These are phyloP conservation scores for Lasioglossum calceatum DNA, from an alignment of 2,888 invertebrate species.

Conservation along the genomic window DNA sequence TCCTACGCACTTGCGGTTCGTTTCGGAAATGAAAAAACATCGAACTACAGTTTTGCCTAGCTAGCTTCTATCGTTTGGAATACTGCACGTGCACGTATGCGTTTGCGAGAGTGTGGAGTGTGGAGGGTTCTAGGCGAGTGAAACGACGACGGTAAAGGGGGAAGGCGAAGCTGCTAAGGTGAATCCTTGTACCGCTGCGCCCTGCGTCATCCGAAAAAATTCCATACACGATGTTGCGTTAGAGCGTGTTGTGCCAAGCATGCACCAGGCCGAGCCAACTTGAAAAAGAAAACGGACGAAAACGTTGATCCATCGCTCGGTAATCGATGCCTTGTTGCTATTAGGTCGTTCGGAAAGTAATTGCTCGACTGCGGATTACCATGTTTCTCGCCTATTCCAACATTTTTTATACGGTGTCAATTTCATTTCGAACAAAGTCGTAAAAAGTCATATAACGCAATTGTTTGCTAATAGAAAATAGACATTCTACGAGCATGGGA, in stretches of 20 bases:
- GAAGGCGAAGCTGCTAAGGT: constrained; percentile 73
- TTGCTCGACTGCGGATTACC: too few species aligned
- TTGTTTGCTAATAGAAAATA: too few species aligned
- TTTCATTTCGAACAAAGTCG: too few species aligned
- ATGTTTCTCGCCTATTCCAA: too few species aligned
- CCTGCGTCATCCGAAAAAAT: constrained; percentile 70
- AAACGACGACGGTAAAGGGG: constrained; percentile 40
- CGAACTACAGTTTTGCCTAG: neutral
- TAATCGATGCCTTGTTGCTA: neutral
- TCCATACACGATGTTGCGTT: constrained; percentile 43
- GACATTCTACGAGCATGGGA: too few species aligned
- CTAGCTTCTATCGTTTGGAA: neutral
- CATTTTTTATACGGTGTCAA: too few species aligned
- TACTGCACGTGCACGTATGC: neutral
- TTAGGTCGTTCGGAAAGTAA: too few species aligned
- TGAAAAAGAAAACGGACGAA: neutral
- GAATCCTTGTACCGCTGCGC: constrained; percentile 77
- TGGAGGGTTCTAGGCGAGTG: constrained; percentile 25
- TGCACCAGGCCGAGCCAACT: neutral
- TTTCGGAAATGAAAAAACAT: neutral
- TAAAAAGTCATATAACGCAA: too few species aligned
- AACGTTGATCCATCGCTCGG: constrained; percentile 3
- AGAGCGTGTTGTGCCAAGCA: neutral
- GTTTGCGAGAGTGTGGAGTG: neutral
- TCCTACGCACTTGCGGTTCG: neutral